Evolutionary conservation across 1,140 invertebrate species (phyloP).

Genomic region (Leptinotarsa texana): DNA sequence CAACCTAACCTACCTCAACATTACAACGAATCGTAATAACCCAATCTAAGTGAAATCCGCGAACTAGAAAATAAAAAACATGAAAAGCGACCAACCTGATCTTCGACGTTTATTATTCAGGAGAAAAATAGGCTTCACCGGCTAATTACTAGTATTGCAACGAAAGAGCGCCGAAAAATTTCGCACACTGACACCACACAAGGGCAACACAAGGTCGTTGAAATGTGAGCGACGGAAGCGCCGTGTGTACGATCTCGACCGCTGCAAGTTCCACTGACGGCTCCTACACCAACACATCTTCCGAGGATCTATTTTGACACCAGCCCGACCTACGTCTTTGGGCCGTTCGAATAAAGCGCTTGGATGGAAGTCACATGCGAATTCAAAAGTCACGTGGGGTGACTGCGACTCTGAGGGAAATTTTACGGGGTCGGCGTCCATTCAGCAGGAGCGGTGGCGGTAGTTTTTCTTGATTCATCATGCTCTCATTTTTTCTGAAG

Average conservation of each 20-base stretch:
- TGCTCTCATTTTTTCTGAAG: too few relatives aligned
- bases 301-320: constrained; percentile 28
- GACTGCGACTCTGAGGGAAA: neutral
- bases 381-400: neutral
- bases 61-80: neutral
- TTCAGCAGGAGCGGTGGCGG: neutral
- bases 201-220: constrained; percentile 47
- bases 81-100: neutral
- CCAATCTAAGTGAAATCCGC: neutral
- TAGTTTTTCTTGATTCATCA: too few relatives aligned
- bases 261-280: constrained; percentile 18
- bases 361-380: neutral
- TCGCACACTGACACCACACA: constrained; percentile 43
- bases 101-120: constrained; percentile 2
- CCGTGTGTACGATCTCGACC: constrained; percentile 15
- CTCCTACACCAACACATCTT: constrained; percentile 23
- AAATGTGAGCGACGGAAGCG: constrained; percentile 12
- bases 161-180: constrained; percentile 29
- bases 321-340: constrained; percentile 12
- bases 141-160: neutral
- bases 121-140: neutral
- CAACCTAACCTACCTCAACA: neutral
- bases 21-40: too few relatives aligned
- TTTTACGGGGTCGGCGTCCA: neutral
- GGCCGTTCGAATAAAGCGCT: neutral